Evolutionary conservation across 2,113 vertebrate genomes (phyloP).

Genomic region (Aix galericulata): DNA sequence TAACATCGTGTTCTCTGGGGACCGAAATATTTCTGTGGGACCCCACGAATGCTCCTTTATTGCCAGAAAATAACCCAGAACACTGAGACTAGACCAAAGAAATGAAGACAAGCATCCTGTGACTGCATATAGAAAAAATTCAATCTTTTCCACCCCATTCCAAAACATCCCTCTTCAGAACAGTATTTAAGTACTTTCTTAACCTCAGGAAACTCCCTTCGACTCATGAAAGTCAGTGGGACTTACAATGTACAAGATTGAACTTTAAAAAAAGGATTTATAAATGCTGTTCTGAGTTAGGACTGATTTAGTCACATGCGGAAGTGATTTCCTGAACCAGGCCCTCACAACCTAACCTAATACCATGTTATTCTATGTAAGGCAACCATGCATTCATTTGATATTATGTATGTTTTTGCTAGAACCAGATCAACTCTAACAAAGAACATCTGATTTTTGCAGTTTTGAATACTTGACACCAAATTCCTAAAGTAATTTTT

Average conservation of each 20-base stretch:
- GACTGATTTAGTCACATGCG: neutral
- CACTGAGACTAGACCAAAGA: neutral
- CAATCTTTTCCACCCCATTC: neutral
- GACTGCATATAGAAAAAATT: neutral
- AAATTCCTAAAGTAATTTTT: slow-evolving; percentile 14
- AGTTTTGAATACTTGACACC: slow-evolving; percentile 12
- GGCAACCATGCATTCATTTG: neutral
- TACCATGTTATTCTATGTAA: neutral
- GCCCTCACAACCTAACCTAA: neutral
- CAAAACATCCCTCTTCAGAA: neutral
- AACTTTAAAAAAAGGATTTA: neutral
- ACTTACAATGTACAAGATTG: neutral
- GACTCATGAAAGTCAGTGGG: neutral
- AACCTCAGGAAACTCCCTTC: slow-evolving; percentile 1
- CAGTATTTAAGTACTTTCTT: neutral
- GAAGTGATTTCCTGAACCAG: slow-evolving; percentile 39
- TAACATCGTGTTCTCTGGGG: neutral
- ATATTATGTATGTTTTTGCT: neutral
- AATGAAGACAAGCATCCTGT: neutral
- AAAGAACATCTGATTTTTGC: slow-evolving; percentile 22
- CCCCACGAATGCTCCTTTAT: fast-evolving
- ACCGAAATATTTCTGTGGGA: neutral
- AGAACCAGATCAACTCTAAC: slow-evolving; percentile 36
- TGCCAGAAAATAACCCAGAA: neutral
- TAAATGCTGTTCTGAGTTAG: neutral